A percentile compares a stretch with the other conserved stretches of the same genome.
Evolutionary conservation across 2,888 invertebrate species (phyloP).

Genomic region (Morpho helenor): DNA sequence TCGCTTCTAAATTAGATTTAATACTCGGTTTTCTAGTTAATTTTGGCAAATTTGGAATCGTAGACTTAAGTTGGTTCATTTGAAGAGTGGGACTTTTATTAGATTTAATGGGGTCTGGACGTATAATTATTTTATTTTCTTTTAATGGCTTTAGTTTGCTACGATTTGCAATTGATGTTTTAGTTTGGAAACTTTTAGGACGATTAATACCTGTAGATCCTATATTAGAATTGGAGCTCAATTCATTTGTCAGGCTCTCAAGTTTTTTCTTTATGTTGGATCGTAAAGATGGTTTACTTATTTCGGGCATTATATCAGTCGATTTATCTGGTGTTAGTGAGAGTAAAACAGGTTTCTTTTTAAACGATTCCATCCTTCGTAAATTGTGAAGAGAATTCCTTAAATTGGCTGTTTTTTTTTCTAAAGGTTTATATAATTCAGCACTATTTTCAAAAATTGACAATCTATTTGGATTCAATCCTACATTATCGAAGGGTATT

Average conservation of each 20-base stretch:
- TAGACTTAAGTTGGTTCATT: neutral
- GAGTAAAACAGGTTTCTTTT: conserved; percentile 2
- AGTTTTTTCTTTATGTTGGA: neutral
- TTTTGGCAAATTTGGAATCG: conserved; percentile 1
- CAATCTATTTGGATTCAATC: neutral
- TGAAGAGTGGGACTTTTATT: neutral
- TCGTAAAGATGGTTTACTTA: conserved; percentile 1
- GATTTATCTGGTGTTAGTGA: neutral
- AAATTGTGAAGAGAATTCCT: neutral
- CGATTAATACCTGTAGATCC: neutral
- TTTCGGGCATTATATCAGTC: neutral
- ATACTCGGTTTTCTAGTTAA: conserved; percentile 1
- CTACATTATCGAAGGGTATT: neutral
- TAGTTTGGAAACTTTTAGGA: conserved; percentile 1
- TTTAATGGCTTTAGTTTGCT: conserved; percentile 10
- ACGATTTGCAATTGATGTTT: neutral
- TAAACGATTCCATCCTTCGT: neutral
- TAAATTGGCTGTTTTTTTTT: neutral
- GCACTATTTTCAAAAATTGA: neutral
- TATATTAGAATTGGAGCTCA: conserved; percentile 1
- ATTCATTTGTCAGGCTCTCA: neutral
- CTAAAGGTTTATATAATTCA: neutral
- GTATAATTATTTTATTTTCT: conserved; percentile 38
- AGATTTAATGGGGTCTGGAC: conserved; percentile 23
- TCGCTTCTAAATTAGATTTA: conserved; percentile 6